A percentile compares a stretch with the other conserved stretches of the same genome.
These are phyloP conservation scores for Mus musculus DNA, from an alignment of 2,113 vertebrate genomes.

Conservation along the genomic window DNA sequence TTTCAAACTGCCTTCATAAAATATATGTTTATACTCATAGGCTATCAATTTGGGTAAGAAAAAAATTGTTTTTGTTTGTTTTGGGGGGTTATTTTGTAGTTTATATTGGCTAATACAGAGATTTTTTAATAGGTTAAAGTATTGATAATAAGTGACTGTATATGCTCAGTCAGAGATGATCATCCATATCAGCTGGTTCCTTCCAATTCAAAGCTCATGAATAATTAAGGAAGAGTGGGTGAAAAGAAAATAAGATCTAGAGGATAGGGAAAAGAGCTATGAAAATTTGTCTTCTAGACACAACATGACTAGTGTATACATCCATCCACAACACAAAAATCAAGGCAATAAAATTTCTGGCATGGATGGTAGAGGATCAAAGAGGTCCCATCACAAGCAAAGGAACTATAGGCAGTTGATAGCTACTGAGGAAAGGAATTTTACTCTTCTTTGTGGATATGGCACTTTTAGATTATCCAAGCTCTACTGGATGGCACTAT, in stretches of 20 bases:
- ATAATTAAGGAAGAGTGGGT: neutral
- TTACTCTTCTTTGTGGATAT: neutral
- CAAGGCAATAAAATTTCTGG: neutral
- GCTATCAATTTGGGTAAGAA: neutral
- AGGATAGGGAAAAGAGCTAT: neutral
- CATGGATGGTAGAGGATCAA: neutral
- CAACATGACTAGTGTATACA: neutral
- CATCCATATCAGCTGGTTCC: neutral
- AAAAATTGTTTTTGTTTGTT: neutral
- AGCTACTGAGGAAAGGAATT: neutral
- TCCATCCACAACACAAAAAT: neutral
- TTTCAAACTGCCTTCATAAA: neutral
- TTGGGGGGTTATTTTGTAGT: neutral
- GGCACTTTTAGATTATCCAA: neutral
- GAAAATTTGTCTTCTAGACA: neutral
- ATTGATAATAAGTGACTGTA: neutral
- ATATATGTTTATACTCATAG: neutral
- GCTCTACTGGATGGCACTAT: neutral
- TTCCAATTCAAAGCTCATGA: neutral
- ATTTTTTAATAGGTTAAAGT: neutral
- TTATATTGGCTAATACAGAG: neutral
- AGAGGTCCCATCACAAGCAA: neutral
- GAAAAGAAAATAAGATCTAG: neutral
- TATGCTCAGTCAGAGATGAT: neutral
- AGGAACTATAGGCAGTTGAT: neutral